phyloP scores from a whole-genome alignment of 2,888 invertebrate genomes.

The Unio delphinus region DNA sequence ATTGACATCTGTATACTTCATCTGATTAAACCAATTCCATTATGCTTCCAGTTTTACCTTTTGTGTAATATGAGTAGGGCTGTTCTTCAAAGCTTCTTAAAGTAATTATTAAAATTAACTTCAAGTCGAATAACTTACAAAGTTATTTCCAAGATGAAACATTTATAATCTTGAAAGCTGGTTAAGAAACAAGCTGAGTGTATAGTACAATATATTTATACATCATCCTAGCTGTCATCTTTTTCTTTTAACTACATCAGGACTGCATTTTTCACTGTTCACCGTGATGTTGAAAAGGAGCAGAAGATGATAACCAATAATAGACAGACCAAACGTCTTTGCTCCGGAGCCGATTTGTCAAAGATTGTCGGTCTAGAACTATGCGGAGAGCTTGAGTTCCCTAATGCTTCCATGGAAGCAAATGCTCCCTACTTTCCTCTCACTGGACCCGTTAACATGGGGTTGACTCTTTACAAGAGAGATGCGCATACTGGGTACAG shows the following conservation, averaged over 20 bases:
- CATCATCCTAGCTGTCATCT: neutral
- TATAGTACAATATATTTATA: too few species aligned
- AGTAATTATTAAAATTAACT: too few species aligned
- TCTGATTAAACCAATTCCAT: too few species aligned
- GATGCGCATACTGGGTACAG: constrained; percentile 63
- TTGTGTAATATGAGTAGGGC: too few species aligned
- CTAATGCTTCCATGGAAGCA: constrained; percentile 78
- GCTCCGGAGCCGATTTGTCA: constrained; percentile 73
- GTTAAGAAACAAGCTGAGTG: too few species aligned
- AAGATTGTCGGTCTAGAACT: constrained; percentile 87
- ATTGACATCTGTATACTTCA: too few species aligned
- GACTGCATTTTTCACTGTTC: constrained; percentile 61
- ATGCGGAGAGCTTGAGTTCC: constrained; percentile 80
- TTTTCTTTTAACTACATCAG: constrained; percentile 33
- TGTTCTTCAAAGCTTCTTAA: too few species aligned
- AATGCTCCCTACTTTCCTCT: constrained; percentile 71
- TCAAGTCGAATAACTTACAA: too few species aligned
- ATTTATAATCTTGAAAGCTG: neutral
- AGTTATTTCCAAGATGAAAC: too few species aligned
- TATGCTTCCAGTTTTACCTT: too few species aligned
- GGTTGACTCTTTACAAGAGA: constrained; percentile 56
- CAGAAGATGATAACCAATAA: constrained; percentile 79
- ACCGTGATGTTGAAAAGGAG: constrained; percentile 75
- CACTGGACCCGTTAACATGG: constrained; percentile 57
- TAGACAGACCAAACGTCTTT: constrained; percentile 74